Evolutionary conservation across 1,140 invertebrate genomes (phyloP).

Genomic region (Tribolium castaneum): DNA sequence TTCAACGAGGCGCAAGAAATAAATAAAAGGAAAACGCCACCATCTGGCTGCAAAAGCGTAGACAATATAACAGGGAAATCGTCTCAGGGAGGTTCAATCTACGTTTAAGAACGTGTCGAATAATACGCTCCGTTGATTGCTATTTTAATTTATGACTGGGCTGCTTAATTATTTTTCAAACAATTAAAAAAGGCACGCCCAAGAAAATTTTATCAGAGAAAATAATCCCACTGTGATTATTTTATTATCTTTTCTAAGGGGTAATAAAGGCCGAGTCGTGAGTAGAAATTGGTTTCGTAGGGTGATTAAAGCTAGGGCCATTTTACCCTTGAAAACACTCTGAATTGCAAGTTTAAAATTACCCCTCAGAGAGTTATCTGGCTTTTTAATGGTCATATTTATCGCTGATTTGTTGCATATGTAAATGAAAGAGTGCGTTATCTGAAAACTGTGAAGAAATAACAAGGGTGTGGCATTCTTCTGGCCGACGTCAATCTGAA

Average conservation of each 20-base stretch:
- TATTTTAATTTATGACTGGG: conserved; percentile 14
- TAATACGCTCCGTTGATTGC: conserved; percentile 11
- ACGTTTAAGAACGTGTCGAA: background rate
- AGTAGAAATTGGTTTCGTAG: too few relatives aligned
- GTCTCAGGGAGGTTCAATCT: background rate
- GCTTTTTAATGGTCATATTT: conserved; percentile 17
- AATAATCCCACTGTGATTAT: too few relatives aligned
- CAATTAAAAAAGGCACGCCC: background rate
- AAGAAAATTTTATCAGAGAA: too few relatives aligned
- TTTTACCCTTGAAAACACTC: too few relatives aligned
- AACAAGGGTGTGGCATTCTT: background rate
- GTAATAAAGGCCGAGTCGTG: too few relatives aligned
- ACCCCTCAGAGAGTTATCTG: too few relatives aligned
- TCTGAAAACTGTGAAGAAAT: background rate
- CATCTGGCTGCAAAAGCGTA: background rate
- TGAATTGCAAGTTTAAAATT: too few relatives aligned
- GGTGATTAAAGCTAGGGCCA: too few relatives aligned
- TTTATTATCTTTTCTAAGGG: too few relatives aligned
- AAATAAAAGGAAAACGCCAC: conserved; percentile 17
- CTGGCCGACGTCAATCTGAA: conserved; percentile 23
- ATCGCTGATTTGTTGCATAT: conserved; percentile 32
- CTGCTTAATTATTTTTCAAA: background rate
- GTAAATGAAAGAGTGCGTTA: conserved; percentile 11
- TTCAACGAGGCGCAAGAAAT: conserved; percentile 3
- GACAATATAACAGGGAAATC: conserved; percentile 3